Conservation (phyloP, 2,888 invertebrate genomes). For the Lapara coniferarum region DNA sequence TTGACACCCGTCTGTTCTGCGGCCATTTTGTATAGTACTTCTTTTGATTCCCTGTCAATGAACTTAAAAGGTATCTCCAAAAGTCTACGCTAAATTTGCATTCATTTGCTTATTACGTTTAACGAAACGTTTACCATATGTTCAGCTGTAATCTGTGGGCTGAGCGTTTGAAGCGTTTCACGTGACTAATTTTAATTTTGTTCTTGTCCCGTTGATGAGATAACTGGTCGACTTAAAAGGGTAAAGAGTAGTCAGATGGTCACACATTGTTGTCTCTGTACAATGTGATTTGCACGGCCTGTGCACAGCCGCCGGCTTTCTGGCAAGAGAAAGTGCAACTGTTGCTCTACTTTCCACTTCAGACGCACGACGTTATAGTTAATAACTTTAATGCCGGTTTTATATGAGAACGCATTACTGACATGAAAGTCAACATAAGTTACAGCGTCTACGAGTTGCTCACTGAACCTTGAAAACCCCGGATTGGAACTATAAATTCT, state of each 20-base stretch:
- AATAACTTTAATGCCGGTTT: slow-evolving; percentile 28
- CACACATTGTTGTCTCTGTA: slow-evolving; percentile 46
- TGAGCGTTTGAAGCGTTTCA: slow-evolving; percentile 39
- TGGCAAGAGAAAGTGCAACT: slow-evolving; percentile 74
- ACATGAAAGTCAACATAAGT: slow-evolving; percentile 26
- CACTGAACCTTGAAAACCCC: slow-evolving; percentile 11
- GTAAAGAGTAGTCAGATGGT: slow-evolving; percentile 47
- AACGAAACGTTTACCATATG: slow-evolving; percentile 9
- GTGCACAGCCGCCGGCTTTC: slow-evolving; percentile 63
- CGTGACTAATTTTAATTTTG: slow-evolving; percentile 46
- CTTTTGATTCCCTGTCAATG: slow-evolving; percentile 45
- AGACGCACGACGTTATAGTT: slow-evolving; percentile 49
- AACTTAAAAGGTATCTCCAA: slow-evolving; percentile 41
- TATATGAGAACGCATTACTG: slow-evolving; percentile 23
- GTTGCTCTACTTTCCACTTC: slow-evolving; percentile 74
- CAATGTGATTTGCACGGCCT: slow-evolving; percentile 64
- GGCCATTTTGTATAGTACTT: neutral
- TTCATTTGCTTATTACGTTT: slow-evolving; percentile 36
- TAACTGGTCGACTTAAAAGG: slow-evolving; percentile 49
- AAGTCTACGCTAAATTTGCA: slow-evolving; percentile 40
- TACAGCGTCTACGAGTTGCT: slow-evolving; percentile 17
- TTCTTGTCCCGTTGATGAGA: slow-evolving; percentile 45
- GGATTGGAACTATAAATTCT: slow-evolving; percentile 12
- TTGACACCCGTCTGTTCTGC: neutral
- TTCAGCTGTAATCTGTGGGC: slow-evolving; percentile 20